Percentiles rank a stretch among this genome's conserved stretches.
phyloP scores from a whole-genome alignment of 2,797 vertebrate species.

The Calcarius lapponicus region DNA sequence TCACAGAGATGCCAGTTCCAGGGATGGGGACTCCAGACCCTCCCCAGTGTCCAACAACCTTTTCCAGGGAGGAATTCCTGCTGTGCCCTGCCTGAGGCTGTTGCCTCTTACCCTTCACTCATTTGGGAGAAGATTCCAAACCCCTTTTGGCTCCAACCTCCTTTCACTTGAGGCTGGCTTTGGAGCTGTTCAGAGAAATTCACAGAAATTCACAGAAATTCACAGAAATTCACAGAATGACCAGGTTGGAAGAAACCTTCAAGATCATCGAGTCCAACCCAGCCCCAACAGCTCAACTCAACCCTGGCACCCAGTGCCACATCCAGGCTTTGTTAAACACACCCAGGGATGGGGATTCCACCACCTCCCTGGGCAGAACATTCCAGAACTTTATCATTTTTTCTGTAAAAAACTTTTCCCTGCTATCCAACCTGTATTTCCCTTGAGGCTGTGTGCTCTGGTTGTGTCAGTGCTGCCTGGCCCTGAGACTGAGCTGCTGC shows the following conservation, averaged over 20 bases:
- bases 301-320: neutral
- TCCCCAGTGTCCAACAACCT: accelerated
- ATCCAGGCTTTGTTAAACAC: neutral
- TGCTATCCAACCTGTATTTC: neutral
- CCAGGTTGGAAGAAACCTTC: neutral
- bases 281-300: accelerated
- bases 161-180: neutral
- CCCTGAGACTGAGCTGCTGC: neutral
- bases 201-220: neutral
- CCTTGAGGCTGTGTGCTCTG: neutral
- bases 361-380: neutral
- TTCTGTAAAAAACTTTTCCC: neutral
- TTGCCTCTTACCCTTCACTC: neutral
- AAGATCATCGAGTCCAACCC: neutral
- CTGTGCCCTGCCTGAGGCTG: neutral
- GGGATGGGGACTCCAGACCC: neutral
- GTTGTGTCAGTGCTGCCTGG: too few species aligned
- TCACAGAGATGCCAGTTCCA: neutral
- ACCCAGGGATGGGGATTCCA: neutral
- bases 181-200: neutral
- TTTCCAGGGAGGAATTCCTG: neutral
- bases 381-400: neutral
- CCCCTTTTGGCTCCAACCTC: neutral
- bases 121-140: neutral
- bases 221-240: too few species aligned